A percentile compares a stretch with the other conserved stretches of the same genome.
Evolutionary conservation across 2,888 invertebrate species (phyloP).

Genomic region (Pseudanteris insignis): DNA sequence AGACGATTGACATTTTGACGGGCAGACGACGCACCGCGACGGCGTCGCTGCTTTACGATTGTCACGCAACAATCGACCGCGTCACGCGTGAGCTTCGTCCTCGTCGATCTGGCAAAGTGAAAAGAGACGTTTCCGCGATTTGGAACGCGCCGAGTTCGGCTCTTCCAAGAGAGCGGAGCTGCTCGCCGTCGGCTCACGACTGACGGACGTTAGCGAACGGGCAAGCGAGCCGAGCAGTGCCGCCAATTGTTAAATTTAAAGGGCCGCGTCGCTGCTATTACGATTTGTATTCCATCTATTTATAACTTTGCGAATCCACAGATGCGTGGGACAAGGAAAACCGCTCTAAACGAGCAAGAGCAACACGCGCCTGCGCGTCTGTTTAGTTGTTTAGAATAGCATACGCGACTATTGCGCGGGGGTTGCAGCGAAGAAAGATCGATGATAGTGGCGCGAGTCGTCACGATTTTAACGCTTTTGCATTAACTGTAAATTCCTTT

Average conservation of each 20-base stretch:
- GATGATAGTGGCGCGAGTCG: too few relatives aligned
- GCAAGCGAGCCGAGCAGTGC: conserved; percentile 14
- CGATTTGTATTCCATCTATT: conserved; percentile 12
- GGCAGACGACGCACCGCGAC: too few relatives aligned
- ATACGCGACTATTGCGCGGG: too few relatives aligned
- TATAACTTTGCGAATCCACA: conserved; percentile 10
- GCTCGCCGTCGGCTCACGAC: conserved; percentile 18
- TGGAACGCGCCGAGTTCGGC: background rate
- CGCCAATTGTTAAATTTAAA: conserved; percentile 35
- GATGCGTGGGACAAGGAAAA: conserved; percentile 5
- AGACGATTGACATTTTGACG: conserved; percentile 10
- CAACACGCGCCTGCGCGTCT: background rate
- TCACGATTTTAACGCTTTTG: too few relatives aligned
- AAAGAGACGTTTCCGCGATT: too few relatives aligned
- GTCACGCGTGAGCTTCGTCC: background rate
- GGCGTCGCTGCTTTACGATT: background rate
- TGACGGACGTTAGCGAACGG: conserved; percentile 1
- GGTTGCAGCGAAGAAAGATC: too few relatives aligned
- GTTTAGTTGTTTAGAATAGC: too few relatives aligned
- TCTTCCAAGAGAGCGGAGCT: background rate
- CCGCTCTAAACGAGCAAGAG: too few relatives aligned
- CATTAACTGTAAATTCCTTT: too few relatives aligned
- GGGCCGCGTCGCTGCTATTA: conserved; percentile 18
- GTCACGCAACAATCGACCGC: conserved; percentile 5
- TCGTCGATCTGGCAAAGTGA: too few relatives aligned